These are phyloP conservation scores for Anolis apletophallus DNA, from an alignment of 2,797 vertebrate genomes.

Conservation along the genomic window DNA sequence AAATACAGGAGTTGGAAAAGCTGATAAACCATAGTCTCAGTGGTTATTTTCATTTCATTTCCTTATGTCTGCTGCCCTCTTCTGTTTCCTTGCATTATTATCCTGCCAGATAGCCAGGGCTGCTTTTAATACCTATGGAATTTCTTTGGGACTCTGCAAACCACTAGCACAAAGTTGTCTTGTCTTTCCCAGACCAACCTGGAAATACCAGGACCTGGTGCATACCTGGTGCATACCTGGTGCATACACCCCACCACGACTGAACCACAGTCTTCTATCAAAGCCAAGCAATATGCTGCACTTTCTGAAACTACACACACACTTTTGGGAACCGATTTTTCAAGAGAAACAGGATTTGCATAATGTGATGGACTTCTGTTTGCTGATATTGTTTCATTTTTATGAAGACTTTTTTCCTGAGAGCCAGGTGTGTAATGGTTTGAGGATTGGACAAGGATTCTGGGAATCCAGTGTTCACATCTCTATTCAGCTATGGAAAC, in stretches of 20 bases:
- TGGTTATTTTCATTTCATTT: neutral
- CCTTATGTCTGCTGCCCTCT: constrained; percentile 41
- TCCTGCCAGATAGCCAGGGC: neutral
- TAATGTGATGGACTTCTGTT: no score
- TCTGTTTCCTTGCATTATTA: neutral
- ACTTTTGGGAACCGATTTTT: no score
- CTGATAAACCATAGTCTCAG: neutral
- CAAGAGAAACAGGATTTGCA: no score
- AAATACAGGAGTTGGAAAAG: neutral
- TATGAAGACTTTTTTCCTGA: no score
- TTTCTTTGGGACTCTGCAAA: neutral
- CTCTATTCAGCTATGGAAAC: no score
- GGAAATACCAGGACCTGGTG: neutral
- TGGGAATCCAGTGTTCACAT: no score
- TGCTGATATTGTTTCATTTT: no score
- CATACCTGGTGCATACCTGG: neutral
- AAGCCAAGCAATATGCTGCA: neutral
- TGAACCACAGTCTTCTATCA: no score
- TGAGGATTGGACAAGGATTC: no score
- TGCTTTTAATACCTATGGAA: no score
- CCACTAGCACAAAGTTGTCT: neutral
- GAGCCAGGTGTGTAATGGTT: no score
- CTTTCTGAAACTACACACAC: neutral
- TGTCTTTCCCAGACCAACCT: neutral
- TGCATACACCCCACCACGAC: neutral